A percentile compares a stretch with the other conserved stretches of the same genome.
Conservation (phyloP, 2,888 invertebrate genomes). For the Epinotia bilunana region DNA sequence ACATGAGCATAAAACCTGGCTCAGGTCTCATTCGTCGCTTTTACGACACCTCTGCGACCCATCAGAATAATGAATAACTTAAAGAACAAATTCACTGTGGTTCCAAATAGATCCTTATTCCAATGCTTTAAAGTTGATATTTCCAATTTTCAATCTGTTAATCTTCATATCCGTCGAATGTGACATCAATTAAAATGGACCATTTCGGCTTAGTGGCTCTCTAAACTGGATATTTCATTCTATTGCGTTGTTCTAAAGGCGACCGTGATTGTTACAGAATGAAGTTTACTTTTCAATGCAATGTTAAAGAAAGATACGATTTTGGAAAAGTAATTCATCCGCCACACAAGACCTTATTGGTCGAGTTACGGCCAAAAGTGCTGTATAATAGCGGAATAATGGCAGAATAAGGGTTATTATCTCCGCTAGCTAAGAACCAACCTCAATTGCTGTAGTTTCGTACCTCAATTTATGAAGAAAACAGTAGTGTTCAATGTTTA, state of each 20-base stretch:
- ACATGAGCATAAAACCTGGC: slow-evolving; percentile 12
- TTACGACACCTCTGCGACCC: slow-evolving; percentile 11
- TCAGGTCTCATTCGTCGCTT: background rate
- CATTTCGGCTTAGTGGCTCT: background rate
- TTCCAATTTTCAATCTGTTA: background rate
- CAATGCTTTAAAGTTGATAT: background rate
- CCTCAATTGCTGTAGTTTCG: background rate
- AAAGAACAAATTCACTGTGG: background rate
- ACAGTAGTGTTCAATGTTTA: background rate
- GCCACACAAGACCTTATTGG: background rate
- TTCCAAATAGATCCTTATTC: background rate
- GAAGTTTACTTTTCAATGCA: background rate
- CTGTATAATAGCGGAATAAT: slow-evolving; percentile 4
- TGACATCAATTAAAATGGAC: slow-evolving; percentile 13
- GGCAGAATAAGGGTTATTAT: background rate
- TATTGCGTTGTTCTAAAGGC: background rate
- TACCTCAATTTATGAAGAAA: background rate
- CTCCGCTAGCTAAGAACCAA: background rate
- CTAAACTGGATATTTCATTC: background rate
- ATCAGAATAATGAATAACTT: slow-evolving; percentile 2
- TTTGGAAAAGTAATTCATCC: background rate
- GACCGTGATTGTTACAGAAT: background rate
- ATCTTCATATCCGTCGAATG: background rate
- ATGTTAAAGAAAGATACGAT: background rate
- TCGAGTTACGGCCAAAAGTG: background rate